Conservation (phyloP, 2,888 invertebrate genomes). For the Drepanosiphum platanoidis region DNA sequence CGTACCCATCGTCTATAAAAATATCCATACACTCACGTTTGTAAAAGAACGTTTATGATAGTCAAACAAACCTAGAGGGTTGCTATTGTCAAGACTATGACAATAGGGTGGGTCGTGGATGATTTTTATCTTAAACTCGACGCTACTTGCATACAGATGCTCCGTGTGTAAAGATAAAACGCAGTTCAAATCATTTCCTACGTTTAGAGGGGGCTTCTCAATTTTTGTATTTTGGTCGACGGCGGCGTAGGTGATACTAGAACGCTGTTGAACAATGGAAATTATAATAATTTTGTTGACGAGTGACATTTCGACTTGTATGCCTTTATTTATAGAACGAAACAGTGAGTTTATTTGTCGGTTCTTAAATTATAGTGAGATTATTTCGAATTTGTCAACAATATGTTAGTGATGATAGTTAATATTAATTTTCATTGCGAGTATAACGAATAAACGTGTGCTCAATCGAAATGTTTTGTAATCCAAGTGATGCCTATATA, state of each 20-base stretch:
- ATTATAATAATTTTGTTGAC: background rate
- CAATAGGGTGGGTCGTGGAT: constrained; percentile 37
- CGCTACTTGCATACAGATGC: background rate
- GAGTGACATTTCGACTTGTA: background rate
- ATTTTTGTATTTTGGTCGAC: background rate
- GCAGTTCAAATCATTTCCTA: constrained; percentile 8
- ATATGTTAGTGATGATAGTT: background rate
- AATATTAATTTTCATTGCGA: background rate
- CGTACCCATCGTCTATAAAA: background rate
- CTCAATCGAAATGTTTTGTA: no score
- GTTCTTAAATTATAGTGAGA: background rate
- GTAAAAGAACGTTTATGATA: constrained; percentile 19
- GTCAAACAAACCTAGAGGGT: background rate
- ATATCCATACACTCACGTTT: background rate
- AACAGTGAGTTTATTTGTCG: background rate
- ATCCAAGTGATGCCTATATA: background rate
- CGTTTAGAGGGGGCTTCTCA: background rate
- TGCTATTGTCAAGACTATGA: constrained; percentile 33
- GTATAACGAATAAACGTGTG: no score
- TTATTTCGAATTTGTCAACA: background rate
- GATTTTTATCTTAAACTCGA: constrained; percentile 52
- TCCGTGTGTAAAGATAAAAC: background rate
- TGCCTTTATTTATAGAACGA: no score
- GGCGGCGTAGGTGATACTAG: background rate
- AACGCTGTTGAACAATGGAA: constrained; percentile 21